These are phyloP conservation scores for Glareola pratincola DNA, from an alignment of 2,113 vertebrate genomes.

Conservation along the genomic window DNA sequence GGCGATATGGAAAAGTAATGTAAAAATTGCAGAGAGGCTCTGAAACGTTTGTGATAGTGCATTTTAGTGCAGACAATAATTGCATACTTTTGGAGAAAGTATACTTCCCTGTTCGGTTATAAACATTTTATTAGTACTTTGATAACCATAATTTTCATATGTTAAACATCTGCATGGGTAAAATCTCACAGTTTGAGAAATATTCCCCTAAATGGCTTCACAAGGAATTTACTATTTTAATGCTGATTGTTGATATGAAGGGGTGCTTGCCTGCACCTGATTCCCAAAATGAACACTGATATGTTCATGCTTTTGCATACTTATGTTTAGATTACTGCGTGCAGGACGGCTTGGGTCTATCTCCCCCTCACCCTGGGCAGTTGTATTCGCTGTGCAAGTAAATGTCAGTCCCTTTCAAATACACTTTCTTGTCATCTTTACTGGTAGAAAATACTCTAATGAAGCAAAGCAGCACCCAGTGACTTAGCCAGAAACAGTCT, in stretches of 20 bases:
- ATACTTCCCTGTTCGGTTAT: neutral
- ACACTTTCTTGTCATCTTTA: neutral
- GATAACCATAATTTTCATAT: neutral
- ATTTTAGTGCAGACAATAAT: neutral
- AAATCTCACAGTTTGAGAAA: neutral
- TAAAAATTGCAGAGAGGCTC: neutral
- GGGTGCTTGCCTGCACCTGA: neutral
- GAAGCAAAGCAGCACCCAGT: neutral
- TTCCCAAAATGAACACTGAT: neutral
- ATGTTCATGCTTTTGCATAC: neutral
- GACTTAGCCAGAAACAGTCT: neutral
- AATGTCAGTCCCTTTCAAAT: neutral
- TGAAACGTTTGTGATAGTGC: neutral
- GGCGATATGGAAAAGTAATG: neutral
- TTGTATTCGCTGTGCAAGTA: neutral
- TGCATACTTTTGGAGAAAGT: neutral
- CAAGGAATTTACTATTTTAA: neutral
- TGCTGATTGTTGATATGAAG: neutral
- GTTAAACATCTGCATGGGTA: neutral
- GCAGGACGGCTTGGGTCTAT: accelerated
- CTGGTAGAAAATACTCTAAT: neutral
- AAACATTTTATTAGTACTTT: neutral
- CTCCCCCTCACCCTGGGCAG: neutral
- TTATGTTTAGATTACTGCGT: neutral
- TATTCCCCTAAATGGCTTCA: neutral